Evolutionary conservation across 2,797 vertebrate species (phyloP), one percentile per base, ranked within the genome.

Genomic region (Chelon labrosus): DNA sequence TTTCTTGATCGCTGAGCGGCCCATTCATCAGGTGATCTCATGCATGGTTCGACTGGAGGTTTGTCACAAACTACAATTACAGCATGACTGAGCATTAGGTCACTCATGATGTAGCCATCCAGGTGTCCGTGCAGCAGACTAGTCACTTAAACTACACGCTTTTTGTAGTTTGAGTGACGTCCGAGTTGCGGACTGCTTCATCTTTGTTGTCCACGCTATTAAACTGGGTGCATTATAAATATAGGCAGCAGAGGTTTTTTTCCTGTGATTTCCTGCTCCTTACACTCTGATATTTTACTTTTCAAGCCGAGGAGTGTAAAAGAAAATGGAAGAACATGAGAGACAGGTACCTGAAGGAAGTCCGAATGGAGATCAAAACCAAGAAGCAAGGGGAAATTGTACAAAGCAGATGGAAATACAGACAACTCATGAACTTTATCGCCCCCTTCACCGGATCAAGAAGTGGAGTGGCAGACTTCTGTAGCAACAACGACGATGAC

Each of bases 261-360:
- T 61, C 20, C 50, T 62, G 20, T 59, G 12, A 13, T 57, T 17
- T 74, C 55, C 17, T 59, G 42, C 25, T 69, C 3, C 44, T 87
- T 31, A 77, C 14, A 3, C 16, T 75, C 12, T 42, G 10, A 10
- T 46, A 1, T 83, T 73, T 67, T 54, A 8, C 42, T 65, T 84
- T 87, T 67, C 3, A 22, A 94, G 94, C 84, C 9, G 89, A 94
- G 0, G 92, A 92, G n/a, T 93, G 93, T 73, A 94, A 94, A 84
- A 83, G 89, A 59, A 92, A 92, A 87, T 94, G 93, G 93, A 94
- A 94, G 82, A 94, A 93, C 73, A 83, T 94, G 86, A 85, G 93
- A 73, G 93, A 94, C 87, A 19, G 93, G 3, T 94, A 94, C 65
- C 67, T 93, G 64, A 93, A 94, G 62, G 93, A 94, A 63, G 82